Evolutionary conservation across 2,888 invertebrate genomes (phyloP).

Genomic region (Acleris laterana): DNA sequence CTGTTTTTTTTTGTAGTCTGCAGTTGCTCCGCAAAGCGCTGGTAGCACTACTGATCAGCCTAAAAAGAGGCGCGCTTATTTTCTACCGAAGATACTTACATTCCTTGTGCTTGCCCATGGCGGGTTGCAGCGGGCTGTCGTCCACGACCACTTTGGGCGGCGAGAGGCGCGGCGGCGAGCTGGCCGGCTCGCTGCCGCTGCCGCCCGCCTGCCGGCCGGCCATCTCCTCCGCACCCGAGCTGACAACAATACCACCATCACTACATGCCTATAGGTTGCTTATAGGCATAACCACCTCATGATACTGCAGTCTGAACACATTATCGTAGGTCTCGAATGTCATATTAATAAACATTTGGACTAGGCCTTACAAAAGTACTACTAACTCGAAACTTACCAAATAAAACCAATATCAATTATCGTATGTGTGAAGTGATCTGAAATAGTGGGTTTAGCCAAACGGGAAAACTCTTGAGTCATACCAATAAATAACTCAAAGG

Average conservation of each 20-base stretch:
- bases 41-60: too few relatives aligned
- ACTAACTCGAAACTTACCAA: neutral
- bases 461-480: slow-evolving; percentile 19
- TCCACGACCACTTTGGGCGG: slow-evolving; percentile 97
- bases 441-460: slow-evolving; percentile 16
- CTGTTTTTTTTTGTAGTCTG: too few relatives aligned
- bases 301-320: too few relatives aligned
- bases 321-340: too few relatives aligned
- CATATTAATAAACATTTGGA: neutral
- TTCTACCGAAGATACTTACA: slow-evolving; percentile 87
- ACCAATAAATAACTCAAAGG: slow-evolving; percentile 24
- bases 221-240: slow-evolving; percentile 81
- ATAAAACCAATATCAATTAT: slow-evolving; percentile 5
- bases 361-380: neutral
- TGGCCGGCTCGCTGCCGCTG: slow-evolving; percentile 79
- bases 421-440: slow-evolving; percentile 14
- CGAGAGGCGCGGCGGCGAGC: slow-evolving; percentile 86
- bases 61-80: neutral
- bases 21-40: too few relatives aligned
- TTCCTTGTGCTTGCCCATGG: slow-evolving; percentile 99
- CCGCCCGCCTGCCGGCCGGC: slow-evolving; percentile 75
- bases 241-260: slow-evolving; percentile 41
- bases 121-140: slow-evolving; percentile 95
- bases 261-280: neutral
- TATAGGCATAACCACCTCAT: too few relatives aligned